Evolutionary conservation across 2,888 invertebrate species (phyloP).

Genomic region (Steromphala cineraria): DNA sequence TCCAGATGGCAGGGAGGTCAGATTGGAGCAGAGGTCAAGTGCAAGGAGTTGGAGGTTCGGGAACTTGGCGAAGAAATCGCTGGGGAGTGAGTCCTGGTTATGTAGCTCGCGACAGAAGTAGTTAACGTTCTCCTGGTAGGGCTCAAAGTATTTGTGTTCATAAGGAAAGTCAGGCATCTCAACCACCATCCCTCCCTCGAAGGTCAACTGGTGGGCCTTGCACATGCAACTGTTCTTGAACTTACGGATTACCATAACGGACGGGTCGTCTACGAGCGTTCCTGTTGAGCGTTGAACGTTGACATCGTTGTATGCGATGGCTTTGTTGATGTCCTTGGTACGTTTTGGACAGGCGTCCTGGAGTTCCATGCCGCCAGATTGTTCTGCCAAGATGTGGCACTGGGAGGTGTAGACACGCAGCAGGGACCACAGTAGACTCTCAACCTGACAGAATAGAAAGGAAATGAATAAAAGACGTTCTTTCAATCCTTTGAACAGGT

Average conservation of each 20-base stretch:
- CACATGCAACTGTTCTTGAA: constrained; percentile 8
- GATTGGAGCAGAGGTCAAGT: constrained; percentile 23
- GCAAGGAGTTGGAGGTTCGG: constrained; percentile 44
- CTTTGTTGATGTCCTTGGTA: constrained; percentile 32
- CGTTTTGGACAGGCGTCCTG: constrained; percentile 41
- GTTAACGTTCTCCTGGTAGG: constrained; percentile 55
- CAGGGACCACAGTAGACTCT: constrained; percentile 40
- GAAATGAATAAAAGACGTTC: neutral
- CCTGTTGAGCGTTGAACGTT: constrained; percentile 25
- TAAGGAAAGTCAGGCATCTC: constrained; percentile 15
- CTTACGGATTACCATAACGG: neutral
- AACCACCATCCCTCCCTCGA: constrained; percentile 16
- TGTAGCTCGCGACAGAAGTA: constrained; percentile 44
- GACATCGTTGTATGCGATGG: constrained; percentile 39
- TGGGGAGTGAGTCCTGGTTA: constrained; percentile 41
- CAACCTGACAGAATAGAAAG: constrained; percentile 38
- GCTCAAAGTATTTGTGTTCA: constrained; percentile 47
- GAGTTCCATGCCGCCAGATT: constrained; percentile 52
- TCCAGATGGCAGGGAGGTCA: constrained; percentile 45
- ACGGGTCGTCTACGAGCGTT: constrained; percentile 18
- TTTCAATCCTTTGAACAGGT: too few species aligned
- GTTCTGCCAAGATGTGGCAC: constrained; percentile 58
- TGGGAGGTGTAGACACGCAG: constrained; percentile 55
- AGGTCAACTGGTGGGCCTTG: constrained; percentile 32
- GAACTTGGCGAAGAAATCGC: constrained; percentile 56